Evolutionary conservation across 1,140 invertebrate genomes (phyloP).

Genomic region (Procambarus virginalis): DNA sequence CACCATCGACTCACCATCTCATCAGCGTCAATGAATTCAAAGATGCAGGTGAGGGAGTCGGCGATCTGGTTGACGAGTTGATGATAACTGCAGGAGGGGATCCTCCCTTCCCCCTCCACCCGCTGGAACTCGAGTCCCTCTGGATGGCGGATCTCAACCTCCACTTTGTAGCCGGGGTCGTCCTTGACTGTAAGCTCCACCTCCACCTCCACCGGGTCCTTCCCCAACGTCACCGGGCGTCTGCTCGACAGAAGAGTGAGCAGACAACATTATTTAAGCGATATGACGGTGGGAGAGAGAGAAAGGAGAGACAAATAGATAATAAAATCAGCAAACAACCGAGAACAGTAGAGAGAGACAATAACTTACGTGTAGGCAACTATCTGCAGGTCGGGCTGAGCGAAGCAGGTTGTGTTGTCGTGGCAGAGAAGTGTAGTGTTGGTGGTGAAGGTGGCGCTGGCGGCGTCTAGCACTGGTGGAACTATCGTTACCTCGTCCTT

Average conservation of each 20-base stretch:
- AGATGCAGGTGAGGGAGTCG: neutral
- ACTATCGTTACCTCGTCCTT: neutral
- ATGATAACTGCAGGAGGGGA: neutral
- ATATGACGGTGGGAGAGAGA: too few species aligned
- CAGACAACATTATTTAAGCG: too few species aligned
- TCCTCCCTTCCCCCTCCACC: neutral
- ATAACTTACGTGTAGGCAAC: neutral
- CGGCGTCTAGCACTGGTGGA: neutral
- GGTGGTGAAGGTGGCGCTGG: neutral
- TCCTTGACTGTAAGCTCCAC: neutral
- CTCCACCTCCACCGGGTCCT: neutral
- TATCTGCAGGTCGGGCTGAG: neutral
- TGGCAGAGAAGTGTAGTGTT: neutral
- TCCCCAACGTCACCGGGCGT: neutral
- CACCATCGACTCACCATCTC: neutral
- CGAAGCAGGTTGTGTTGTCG: neutral
- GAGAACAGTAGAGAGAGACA: neutral
- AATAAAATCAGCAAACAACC: neutral
- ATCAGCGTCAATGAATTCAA: neutral
- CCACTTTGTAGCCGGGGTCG: neutral
- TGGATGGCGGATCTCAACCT: neutral
- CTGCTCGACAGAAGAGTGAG: neutral
- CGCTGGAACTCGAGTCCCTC: neutral
- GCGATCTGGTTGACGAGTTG: conserved; percentile 1
- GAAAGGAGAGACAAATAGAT: too few species aligned